Evolutionary conservation across 2,888 invertebrate genomes (phyloP).

Genomic region (Notodonta ziczac): DNA sequence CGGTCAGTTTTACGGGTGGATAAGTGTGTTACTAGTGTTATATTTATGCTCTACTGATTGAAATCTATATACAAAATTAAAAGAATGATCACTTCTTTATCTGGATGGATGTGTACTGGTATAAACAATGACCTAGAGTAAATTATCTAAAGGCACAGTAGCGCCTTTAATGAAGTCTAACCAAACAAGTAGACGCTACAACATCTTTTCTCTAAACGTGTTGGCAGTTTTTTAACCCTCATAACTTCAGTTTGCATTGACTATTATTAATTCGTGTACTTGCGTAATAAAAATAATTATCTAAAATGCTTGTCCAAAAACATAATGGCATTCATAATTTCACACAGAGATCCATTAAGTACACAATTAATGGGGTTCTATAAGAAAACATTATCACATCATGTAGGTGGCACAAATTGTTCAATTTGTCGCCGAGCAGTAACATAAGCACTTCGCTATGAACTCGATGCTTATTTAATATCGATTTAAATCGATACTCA

Average conservation of each 20-base stretch:
- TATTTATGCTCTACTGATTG: not conserved
- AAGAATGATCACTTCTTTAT: no score
- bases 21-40: not conserved
- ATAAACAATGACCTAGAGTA: no score
- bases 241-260: no score
- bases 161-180: no score
- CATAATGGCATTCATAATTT: not conserved
- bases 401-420: slow-evolving; percentile 45
- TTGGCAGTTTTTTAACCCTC: no score
- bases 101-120: no score
- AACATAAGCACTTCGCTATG: slow-evolving; percentile 54
- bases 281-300: no score
- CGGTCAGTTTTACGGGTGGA: slow-evolving; percentile 22
- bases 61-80: not conserved
- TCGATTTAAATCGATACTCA: slow-evolving; percentile 71
- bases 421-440: slow-evolving; percentile 41
- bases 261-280: no score
- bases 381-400: slow-evolving; percentile 15
- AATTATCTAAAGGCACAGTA: no score
- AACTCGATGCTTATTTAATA: slow-evolving; percentile 56
- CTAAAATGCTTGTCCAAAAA: not conserved
- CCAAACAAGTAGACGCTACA: no score
- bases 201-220: no score
- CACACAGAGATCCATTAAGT: not conserved
- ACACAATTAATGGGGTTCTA: slow-evolving; percentile 2